These are phyloP conservation scores for Campopleginae sp. DNA, from an alignment of 2,888 invertebrate species.

Conservation along the genomic window DNA sequence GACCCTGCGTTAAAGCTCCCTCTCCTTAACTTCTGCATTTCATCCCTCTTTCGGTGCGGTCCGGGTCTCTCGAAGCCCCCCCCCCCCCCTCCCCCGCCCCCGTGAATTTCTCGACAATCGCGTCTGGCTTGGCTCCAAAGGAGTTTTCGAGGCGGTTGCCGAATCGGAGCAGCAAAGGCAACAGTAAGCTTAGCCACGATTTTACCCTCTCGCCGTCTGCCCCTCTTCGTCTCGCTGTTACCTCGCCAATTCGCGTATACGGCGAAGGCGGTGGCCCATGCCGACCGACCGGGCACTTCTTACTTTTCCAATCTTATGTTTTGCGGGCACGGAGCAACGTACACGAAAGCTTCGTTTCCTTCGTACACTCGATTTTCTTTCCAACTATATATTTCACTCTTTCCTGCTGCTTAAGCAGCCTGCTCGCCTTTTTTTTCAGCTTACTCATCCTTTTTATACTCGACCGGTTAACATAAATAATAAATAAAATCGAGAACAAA, in stretches of 20 bases:
- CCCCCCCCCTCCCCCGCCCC: no score
- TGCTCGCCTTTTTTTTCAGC: background rate
- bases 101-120: slow-evolving; percentile 79
- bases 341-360: slow-evolving; percentile 18
- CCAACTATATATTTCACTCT: slow-evolving; percentile 15
- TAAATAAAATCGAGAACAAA: background rate
- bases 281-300: slow-evolving; percentile 63
- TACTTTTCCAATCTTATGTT: slow-evolving; percentile 72
- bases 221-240: background rate
- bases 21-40: slow-evolving; percentile 19
- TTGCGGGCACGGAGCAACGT: slow-evolving; percentile 46
- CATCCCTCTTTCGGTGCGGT: slow-evolving; percentile 7
- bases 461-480: background rate
- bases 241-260: slow-evolving; percentile 10
- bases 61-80: slow-evolving; percentile 47
- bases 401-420: background rate
- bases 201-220: background rate
- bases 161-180: slow-evolving; percentile 43
- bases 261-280: slow-evolving; percentile 13
- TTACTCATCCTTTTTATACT: background rate
- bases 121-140: slow-evolving; percentile 79
- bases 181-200: slow-evolving; percentile 27
- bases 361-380: slow-evolving; percentile 4
- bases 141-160: slow-evolving; percentile 71
- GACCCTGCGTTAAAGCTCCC: slow-evolving; percentile 17